These are phyloP conservation scores for Oncorhynchus clarkii DNA, from an alignment of 2,113 vertebrate species.

Conservation along the genomic window DNA sequence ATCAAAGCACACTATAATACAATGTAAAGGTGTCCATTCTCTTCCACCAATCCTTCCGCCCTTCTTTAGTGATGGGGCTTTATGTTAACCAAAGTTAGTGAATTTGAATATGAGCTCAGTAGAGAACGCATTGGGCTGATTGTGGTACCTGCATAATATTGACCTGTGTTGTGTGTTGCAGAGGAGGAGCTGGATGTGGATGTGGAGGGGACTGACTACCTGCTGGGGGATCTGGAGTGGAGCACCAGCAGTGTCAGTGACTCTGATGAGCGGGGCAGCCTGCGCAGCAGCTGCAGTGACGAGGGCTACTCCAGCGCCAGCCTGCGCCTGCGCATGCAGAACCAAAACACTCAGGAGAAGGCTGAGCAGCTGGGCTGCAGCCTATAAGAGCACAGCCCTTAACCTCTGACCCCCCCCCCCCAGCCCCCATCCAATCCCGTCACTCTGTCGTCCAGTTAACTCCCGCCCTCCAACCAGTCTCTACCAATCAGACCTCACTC, in stretches of 20 bases:
- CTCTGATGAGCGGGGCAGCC: slow-evolving; percentile 87
- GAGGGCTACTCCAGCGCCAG: slow-evolving; percentile 91
- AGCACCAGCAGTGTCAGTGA: slow-evolving; percentile 93
- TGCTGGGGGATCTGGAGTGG: slow-evolving; percentile 87
- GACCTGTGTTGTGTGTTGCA: slow-evolving; percentile 42
- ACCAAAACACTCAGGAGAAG: slow-evolving; percentile 67
- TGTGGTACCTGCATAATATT: no score
- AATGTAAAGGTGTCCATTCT: no score
- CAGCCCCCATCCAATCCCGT: slow-evolving; percentile 5
- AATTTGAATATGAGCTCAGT: no score
- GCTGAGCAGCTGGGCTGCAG: slow-evolving; percentile 71
- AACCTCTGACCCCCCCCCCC: slow-evolving; percentile 23
- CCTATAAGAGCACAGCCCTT: slow-evolving; percentile 72
- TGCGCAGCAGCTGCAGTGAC: slow-evolving; percentile 88
- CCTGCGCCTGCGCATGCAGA: slow-evolving; percentile 74
- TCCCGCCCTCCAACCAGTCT: slow-evolving; percentile 8
- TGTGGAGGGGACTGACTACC: slow-evolving; percentile 86
- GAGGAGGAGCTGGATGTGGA: slow-evolving; percentile 84
- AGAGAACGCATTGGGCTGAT: no score
- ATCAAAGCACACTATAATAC: no score
- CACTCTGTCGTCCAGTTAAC: slow-evolving; percentile 1
- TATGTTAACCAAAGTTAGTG: no score
- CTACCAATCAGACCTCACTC: slow-evolving; percentile 24
- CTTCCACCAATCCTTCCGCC: no score
- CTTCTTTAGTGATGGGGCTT: no score